Percentiles rank a stretch among this genome's conserved stretches.
Conservation (phyloP, 2,797 vertebrate genomes). For the Leucoraja ocellata region DNA sequence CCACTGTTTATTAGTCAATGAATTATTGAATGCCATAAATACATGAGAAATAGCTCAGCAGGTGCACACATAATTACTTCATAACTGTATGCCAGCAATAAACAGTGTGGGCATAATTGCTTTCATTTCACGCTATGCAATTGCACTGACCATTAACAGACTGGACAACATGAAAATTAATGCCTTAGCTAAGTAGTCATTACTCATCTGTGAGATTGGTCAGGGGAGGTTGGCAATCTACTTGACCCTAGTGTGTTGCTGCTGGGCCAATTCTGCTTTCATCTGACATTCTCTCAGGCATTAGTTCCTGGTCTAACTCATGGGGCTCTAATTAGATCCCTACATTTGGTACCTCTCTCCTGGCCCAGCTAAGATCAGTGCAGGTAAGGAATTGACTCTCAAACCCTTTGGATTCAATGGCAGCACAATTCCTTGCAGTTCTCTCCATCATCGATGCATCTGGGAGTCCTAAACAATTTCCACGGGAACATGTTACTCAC, state of each 20-base stretch:
- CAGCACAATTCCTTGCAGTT: not conserved
- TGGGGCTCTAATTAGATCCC: not conserved
- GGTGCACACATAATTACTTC: conserved; percentile 21
- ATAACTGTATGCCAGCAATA: not conserved
- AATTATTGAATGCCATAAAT: conserved; percentile 18
- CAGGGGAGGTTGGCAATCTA: not conserved
- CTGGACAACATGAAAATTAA: conserved; percentile 30
- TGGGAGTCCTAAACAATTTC: not conserved
- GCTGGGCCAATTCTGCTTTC: not conserved
- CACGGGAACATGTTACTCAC: not conserved
- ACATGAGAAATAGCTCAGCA: conserved; percentile 20
- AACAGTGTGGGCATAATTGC: conserved; percentile 15
- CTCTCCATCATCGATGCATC: not conserved
- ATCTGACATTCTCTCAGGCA: too few species aligned
- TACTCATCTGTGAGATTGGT: not conserved
- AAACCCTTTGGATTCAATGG: not conserved
- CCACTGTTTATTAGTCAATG: conserved; percentile 16
- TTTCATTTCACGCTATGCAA: conserved; percentile 5
- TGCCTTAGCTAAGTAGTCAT: conserved; percentile 17
- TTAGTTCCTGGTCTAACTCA: too few species aligned
- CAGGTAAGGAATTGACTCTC: not conserved
- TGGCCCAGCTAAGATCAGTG: too few species aligned
- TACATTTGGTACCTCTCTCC: not conserved
- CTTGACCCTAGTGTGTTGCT: not conserved
- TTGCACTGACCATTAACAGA: conserved; percentile 25